Evolutionary conservation across 2,888 invertebrate species (phyloP), one percentile per base, ranked within the genome.

Genomic region (Drosophila prostipennis): DNA sequence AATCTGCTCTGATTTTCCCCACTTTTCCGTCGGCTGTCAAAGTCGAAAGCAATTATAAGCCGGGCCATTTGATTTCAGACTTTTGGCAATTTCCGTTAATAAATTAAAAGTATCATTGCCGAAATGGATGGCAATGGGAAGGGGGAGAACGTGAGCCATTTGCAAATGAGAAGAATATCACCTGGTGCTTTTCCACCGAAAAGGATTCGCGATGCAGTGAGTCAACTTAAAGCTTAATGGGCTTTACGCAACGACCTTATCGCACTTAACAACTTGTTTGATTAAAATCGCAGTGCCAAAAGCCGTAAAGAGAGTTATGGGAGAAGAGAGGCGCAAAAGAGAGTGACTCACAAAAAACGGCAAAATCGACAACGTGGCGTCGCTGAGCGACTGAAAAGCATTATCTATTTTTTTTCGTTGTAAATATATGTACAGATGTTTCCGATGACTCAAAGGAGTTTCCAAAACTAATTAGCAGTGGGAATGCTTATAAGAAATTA

Each of bases 181-280:
- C 29, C 8, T 46, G n/a, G 23, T 57, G 61, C 39, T 45, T 32
- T 26, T 39, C 10, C 6, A 29, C 7, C 23, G 51, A 23, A 45
- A 48, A 56, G n/a, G 32, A 55, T 57, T 45, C 2, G 6, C 37
- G 13, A 6, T 34, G 32, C 34, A 48, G 37, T 65, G 65, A 53
- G 34, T 64, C 57, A 56, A 36, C 8, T 39, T 19, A 10, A 16
- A 56, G 29, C 8, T 39, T 19, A 10, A 16, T 26, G n/a, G 61
- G 61, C 14, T 65, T 65, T 67, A 65, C 39, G 65, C 65, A 65
- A 65, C 65, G 19, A 40, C 14, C 45, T 80, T 81, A 86, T 86
- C 84, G 78, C 43, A 43, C 14, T 64, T 67, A 65, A 72, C 86
- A 82, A 82, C 86, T 80, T 83, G 84, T 86, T 86, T 86, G 84